Base-by-base conservation (phyloP, 1,140 invertebrate genomes). In the Asbolus verrucosus region DNA sequence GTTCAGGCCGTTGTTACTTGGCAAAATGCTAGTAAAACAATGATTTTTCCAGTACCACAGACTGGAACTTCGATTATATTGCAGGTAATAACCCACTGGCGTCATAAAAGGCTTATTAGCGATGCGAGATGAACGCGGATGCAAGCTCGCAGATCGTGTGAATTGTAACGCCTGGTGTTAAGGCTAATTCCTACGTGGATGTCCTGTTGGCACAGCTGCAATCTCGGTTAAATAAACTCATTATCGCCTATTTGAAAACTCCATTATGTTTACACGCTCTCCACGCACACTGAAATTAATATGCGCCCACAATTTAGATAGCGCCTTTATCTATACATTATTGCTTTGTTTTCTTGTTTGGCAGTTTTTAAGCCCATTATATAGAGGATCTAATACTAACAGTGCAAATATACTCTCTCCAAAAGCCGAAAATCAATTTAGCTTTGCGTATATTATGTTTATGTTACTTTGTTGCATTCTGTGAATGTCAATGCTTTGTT, bases 151-250 rank as follows among this genome's bases (percentile, higher is more conserved):
- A 4, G 33, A 30, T 38, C 61, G 61, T 63, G 61, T 63, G 61
- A 63, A 63, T 39, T 63, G 33, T 63, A 39, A 63, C 61, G 61
- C 61, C 61, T 63, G 61, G 21, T 63, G 15, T 54, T 54, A 54
- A 54, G 21, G 46, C 46, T 27, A 54, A 54, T 54, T 54, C 21
- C 46, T 54, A 21, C 43, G 16, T 50, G 16, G 19, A 18, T 19
- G 43, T 50, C 33, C 33, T 36, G 33, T 36, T 36, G 33, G 33
- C 33, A 50, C 43, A 50, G 43, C 46, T 54, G 46, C 46, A 54
- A 54, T 54, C 46, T 30, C 46, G 19, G 46, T 54, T 54, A 54
- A 54, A 54, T 27, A 54, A 54, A 54, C 46, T 54, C 46, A 54
- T 54, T 50, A 50, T 50, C 43, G 43, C 9, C 43, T 50, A 50